Conservation (phyloP, 1,140 invertebrate genomes). For the Hylaeus volcanicus region DNA sequence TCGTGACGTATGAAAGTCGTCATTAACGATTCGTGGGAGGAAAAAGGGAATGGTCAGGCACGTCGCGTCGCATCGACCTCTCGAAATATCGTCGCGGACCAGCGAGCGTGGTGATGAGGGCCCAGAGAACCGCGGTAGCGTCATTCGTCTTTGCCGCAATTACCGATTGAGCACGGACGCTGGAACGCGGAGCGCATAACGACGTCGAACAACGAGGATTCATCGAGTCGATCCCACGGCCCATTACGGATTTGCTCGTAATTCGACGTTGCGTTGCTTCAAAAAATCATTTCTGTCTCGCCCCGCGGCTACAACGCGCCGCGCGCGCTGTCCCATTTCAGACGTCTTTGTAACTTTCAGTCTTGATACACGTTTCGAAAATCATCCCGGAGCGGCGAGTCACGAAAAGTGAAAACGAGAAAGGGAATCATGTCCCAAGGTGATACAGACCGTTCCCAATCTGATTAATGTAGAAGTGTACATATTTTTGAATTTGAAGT, state of each 20-base stretch:
- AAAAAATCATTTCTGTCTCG: constrained; percentile 27
- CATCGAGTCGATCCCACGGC: constrained; percentile 66
- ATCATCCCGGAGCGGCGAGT: background rate
- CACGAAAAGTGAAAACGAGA: background rate
- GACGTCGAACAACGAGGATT: constrained; percentile 56
- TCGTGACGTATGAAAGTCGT: too few species aligned
- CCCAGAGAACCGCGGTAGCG: constrained; percentile 38
- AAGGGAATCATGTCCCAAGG: background rate
- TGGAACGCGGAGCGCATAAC: constrained; percentile 50
- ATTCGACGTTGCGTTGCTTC: constrained; percentile 56
- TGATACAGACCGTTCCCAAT: too few species aligned
- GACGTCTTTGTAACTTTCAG: background rate
- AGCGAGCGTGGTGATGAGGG: constrained; percentile 2
- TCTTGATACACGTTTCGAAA: background rate
- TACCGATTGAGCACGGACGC: constrained; percentile 72
- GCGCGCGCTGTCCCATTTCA: too few species aligned
- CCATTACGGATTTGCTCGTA: constrained; percentile 67
- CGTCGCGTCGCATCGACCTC: background rate
- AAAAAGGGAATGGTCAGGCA: background rate
- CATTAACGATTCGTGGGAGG: too few species aligned
- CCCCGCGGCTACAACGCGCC: too few species aligned
- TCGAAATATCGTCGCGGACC: constrained; percentile 27
- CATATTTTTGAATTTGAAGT: too few species aligned
- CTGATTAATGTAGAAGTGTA: too few species aligned
- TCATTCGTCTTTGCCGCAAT: constrained; percentile 68